Evolutionary conservation across 1,140 invertebrate genomes (phyloP).

Genomic region (Eufriesea mexicana): DNA sequence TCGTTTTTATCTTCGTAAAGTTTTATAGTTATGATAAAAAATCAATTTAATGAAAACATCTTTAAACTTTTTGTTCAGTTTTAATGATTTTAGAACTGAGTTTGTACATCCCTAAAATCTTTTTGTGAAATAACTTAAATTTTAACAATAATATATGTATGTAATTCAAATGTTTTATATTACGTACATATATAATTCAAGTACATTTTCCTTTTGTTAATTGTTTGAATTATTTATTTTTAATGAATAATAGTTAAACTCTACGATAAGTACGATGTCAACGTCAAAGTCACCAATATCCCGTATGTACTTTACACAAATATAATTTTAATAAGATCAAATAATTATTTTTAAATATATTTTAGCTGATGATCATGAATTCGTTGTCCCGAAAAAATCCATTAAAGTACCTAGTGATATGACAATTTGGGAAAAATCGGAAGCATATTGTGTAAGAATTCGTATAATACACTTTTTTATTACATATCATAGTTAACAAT

Average conservation of each 20-base stretch:
- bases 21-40: neutral
- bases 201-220: neutral
- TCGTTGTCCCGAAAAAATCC: conserved; percentile 86
- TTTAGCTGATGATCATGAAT: conserved; percentile 84
- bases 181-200: neutral
- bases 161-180: conserved; percentile 13
- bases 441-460: conserved; percentile 88
- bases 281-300: conserved; percentile 54
- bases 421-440: conserved; percentile 91
- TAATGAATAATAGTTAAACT: neutral
- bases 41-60: neutral
- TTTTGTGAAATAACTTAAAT: neutral
- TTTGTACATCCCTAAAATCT: neutral
- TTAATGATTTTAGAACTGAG: neutral
- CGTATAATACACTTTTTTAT: conserved; percentile 10
- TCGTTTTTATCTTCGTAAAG: neutral
- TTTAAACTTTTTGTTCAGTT: neutral
- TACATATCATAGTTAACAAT: conserved; percentile 22
- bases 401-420: conserved; percentile 89
- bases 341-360: conserved; percentile 38
- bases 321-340: neutral
- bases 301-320: conserved; percentile 53
- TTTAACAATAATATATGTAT: neutral
- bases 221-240: neutral
- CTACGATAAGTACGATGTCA: conserved; percentile 56